Evolutionary conservation across 1,140 invertebrate species (phyloP), one percentile per base, ranked within the genome.

Genomic region (Nasonia giraulti): DNA sequence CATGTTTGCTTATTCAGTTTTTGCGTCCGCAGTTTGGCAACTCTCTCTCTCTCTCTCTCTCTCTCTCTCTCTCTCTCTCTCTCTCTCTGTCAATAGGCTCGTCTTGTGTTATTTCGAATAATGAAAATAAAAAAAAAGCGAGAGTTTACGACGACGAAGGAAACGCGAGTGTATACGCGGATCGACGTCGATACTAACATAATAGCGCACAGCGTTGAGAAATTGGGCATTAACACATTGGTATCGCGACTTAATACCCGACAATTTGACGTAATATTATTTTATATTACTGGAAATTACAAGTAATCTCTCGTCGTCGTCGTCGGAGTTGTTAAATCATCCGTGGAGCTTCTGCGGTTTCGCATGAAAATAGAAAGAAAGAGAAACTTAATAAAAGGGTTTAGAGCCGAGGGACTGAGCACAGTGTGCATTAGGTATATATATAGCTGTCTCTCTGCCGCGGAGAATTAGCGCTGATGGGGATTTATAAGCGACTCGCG

Each of bases 331-430:
- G 62, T 77, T 83, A 83, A 83, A 83, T 83, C 62, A 83, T 77
- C 82, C 37, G 47, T 79, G 27, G 69, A 79, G 66, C 74, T 84
- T 20, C 71, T 84, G 82, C 76, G 76, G 82, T 84, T 83, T 62
- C 12, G 23, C 76, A 27, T 79, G 3, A 31, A 50, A 83, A 76
- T 44, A 73, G 11, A 73, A 73, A 79, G 27, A 84, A 84, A 78
- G 75, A 84, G 82, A 79, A 79, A 84, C 68, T 84, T 84, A 84
- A 84, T 84, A 78, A 84, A 84, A 79, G 76, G 82, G 75, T 82
- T 50, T 14, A 33, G 20, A 62, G 12, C 23, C 8, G 3, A 2
- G 2, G 40, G 6, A 14, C 12, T 68, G 27, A 2, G 20, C 2
- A 55, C 50, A 17, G 12, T 55, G 4, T 20, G 17, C 3, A 27